A percentile compares a stretch with the other conserved stretches of the same genome.
Evolutionary conservation across 2,113 vertebrate species (phyloP).

Genomic region (Mus musculus): DNA sequence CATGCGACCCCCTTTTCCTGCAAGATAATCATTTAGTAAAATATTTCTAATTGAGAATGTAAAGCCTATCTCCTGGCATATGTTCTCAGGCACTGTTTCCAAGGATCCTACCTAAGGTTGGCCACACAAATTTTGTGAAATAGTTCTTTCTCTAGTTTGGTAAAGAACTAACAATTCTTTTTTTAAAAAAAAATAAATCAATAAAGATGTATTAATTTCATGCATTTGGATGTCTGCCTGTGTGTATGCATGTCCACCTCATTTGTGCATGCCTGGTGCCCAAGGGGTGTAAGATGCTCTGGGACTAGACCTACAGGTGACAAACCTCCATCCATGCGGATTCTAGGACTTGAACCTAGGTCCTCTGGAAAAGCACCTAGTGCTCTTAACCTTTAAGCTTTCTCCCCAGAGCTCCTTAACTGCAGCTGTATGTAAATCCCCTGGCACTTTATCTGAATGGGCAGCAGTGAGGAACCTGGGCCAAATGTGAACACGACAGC

Average conservation of each 20-base stretch:
- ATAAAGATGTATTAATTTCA: background rate
- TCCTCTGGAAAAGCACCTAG: background rate
- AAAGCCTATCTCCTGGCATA: background rate
- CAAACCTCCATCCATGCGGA: background rate
- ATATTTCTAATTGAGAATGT: background rate
- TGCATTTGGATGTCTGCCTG: background rate
- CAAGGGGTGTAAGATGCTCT: background rate
- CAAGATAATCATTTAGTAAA: background rate
- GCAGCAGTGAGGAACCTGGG: background rate
- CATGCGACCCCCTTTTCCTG: background rate
- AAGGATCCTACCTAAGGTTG: background rate
- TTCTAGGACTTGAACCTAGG: background rate
- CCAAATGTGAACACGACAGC: background rate
- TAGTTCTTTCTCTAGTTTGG: background rate
- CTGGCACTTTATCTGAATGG: too few relatives aligned
- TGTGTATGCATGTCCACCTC: background rate
- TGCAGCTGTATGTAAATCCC: rapidly evolving
- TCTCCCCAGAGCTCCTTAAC: too few relatives aligned
- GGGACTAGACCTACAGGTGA: background rate
- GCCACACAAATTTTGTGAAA: background rate
- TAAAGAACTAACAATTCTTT: background rate
- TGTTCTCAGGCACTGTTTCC: background rate
- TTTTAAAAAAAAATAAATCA: background rate
- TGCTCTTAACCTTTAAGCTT: background rate
- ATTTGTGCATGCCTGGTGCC: background rate